Conservation (phyloP, 2,797 vertebrate genomes). For the Acropternis orthonyx region DNA sequence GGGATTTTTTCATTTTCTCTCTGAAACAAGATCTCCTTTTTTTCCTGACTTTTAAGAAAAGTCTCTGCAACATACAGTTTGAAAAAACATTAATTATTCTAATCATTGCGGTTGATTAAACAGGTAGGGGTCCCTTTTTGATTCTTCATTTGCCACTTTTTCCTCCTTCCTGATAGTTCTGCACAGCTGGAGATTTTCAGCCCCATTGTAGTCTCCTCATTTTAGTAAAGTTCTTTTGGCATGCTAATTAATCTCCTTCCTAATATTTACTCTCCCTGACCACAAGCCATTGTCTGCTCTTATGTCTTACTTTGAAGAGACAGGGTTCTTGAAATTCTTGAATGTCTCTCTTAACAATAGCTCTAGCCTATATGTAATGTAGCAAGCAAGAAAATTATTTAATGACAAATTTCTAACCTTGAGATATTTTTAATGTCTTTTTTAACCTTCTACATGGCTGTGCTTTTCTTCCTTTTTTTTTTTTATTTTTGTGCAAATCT, state of each 20-base stretch:
- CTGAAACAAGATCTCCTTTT: background rate
- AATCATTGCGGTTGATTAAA: background rate
- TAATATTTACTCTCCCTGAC: conserved; percentile 45
- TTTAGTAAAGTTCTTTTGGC: conserved; percentile 38
- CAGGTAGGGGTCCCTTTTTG: background rate
- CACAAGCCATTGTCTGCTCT: conserved; percentile 44
- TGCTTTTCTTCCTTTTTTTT: background rate
- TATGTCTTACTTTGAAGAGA: conserved; percentile 52
- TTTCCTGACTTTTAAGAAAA: background rate
- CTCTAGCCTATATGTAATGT: background rate
- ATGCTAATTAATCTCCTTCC: conserved; percentile 61
- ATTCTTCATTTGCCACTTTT: conserved; percentile 26
- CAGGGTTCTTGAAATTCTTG: conserved; percentile 29
- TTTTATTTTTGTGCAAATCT: background rate
- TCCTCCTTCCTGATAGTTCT: background rate
- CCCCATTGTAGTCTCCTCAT: conserved; percentile 36
- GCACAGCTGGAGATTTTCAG: conserved; percentile 51
- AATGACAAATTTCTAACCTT: background rate
- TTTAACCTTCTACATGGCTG: background rate
- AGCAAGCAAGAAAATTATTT: background rate
- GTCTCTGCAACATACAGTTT: background rate
- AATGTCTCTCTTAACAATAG: conserved; percentile 16
- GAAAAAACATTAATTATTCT: conserved; percentile 2
- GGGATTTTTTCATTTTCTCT: background rate
- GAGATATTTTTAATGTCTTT: background rate